phyloP scores from a whole-genome alignment of 2,888 invertebrate genomes.

The Callosobruchus maculatus region DNA sequence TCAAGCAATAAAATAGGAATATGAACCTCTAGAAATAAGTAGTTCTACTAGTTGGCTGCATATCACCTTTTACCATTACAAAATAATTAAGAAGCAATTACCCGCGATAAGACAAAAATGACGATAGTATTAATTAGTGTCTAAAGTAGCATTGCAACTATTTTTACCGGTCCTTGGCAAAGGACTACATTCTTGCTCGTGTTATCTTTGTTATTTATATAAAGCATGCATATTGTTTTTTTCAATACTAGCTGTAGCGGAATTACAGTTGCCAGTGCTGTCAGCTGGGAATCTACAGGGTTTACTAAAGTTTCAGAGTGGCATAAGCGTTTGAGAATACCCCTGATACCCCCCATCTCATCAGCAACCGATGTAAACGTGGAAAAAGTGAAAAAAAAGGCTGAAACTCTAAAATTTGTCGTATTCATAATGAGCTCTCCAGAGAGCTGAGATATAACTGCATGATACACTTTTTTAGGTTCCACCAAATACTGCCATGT shows the following conservation, averaged over 20 bases:
- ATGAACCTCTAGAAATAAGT: neutral
- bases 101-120: neutral
- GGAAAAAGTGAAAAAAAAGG: no score
- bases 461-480: no score
- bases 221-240: neutral
- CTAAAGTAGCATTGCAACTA: neutral
- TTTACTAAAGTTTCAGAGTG: no score
- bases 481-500: no score
- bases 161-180: neutral
- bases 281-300: neutral
- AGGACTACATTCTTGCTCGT: neutral
- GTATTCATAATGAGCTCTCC: no score
- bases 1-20: no score
- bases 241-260: neutral
- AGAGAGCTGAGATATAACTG: no score
- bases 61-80: neutral
- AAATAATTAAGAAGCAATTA: neutral
- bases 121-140: neutral
- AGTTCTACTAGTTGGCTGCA: neutral
- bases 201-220: neutral
- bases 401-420: no score
- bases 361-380: no score
- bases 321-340: no score
- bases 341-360: no score
- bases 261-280: neutral